phyloP scores from a whole-genome alignment of 2,888 invertebrate genomes.

The Pyrgus malvae region DNA sequence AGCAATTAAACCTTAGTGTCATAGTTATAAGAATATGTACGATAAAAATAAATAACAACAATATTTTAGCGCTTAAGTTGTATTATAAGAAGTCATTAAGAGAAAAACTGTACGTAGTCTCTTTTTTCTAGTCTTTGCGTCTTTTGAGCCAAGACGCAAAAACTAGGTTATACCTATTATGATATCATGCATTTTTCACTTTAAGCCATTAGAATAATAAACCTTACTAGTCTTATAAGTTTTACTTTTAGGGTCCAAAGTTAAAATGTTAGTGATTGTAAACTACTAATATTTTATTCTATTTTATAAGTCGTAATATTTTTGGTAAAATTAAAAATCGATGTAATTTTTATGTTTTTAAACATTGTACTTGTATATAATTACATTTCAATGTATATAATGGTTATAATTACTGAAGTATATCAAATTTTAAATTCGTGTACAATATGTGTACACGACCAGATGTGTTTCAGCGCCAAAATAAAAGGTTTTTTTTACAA shows the following conservation, averaged over 20 bases:
- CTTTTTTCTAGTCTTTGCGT: slow-evolving; percentile 56
- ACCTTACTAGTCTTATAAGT: not conserved
- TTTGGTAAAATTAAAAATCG: not conserved
- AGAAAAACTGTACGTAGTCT: not conserved
- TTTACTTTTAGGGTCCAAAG: slow-evolving; percentile 26
- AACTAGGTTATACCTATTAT: slow-evolving; percentile 43
- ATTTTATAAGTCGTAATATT: slow-evolving; percentile 4
- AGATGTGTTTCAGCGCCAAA: slow-evolving; percentile 3
- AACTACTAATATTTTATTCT: slow-evolving; percentile 11
- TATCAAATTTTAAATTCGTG: slow-evolving; percentile 10
- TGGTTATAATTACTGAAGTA: slow-evolving; percentile 4
- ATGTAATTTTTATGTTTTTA: slow-evolving; percentile 14
- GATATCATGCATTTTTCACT: not conserved
- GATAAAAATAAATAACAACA: not conserved
- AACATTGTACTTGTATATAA: not conserved
- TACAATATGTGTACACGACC: not conserved
- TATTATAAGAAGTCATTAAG: not conserved
- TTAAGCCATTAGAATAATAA: not conserved
- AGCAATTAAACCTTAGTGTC: too few relatives aligned
- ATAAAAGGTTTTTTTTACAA: slow-evolving; percentile 3
- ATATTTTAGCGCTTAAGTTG: not conserved
- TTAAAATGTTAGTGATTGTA: slow-evolving; percentile 19
- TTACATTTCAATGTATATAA: slow-evolving; percentile 5
- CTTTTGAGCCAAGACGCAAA: slow-evolving; percentile 71
- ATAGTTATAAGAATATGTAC: too few relatives aligned